Conservation (phyloP, 2,797 vertebrate genomes). For the Sardinella longiceps region DNA sequence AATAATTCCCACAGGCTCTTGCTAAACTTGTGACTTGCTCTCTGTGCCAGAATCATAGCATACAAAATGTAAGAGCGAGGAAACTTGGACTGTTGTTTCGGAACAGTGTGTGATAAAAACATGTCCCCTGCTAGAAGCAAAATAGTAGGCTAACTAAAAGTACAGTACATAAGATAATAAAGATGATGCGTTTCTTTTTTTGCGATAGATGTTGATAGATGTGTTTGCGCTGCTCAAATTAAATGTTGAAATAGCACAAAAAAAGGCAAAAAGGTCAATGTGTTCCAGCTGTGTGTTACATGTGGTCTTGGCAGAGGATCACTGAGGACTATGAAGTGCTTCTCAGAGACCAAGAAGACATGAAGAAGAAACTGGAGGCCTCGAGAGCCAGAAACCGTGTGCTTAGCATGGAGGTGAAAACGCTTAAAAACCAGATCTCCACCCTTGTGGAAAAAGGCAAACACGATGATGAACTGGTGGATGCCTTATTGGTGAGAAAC, state of each 20-base stretch:
- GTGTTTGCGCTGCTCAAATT: neutral
- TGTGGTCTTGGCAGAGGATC: slow-evolving; percentile 75
- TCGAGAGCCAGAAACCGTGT: slow-evolving; percentile 82
- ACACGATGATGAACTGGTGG: slow-evolving; percentile 88
- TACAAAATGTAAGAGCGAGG: neutral
- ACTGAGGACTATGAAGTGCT: slow-evolving; percentile 75
- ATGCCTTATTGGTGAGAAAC: slow-evolving; percentile 82
- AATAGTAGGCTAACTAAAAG: neutral
- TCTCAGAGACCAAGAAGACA: slow-evolving; percentile 77
- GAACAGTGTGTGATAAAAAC: neutral
- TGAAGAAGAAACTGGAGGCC: slow-evolving; percentile 82
- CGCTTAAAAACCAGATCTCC: slow-evolving; percentile 79
- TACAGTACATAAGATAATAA: neutral
- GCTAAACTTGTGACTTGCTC: neutral
- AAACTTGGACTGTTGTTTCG: neutral
- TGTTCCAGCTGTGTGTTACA: neutral
- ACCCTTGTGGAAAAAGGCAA: slow-evolving; percentile 87
- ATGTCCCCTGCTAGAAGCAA: too few species aligned
- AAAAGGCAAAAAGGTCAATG: neutral
- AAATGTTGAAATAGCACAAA: neutral
- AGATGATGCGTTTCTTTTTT: too few species aligned
- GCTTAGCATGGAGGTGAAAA: slow-evolving; percentile 82
- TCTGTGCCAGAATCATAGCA: neutral
- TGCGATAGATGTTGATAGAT: neutral
- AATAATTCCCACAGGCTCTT: neutral